Percentiles rank a stretch among this genome's conserved stretches.
phyloP scores from a whole-genome alignment of 2,797 vertebrate species.

The Sandelia bainsii region DNA sequence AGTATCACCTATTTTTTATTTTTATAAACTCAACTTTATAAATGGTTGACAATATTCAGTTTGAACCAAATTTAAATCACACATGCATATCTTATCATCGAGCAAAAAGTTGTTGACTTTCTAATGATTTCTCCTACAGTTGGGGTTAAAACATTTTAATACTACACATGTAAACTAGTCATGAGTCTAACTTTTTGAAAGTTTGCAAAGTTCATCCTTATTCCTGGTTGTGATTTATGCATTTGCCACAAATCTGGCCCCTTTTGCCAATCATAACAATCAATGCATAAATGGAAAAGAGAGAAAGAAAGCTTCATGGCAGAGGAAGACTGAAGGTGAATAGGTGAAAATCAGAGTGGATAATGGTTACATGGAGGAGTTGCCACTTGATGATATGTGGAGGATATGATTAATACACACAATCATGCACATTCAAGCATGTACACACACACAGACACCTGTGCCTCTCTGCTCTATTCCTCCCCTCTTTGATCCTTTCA shows the following conservation, averaged over 20 bases:
- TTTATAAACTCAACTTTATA: not conserved
- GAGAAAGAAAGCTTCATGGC: constrained; percentile 6
- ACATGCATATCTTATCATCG: not conserved
- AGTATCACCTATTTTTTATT: not conserved
- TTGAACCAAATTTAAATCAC: not conserved
- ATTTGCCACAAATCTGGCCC: not conserved
- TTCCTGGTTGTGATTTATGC: not conserved
- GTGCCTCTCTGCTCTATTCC: constrained; percentile 33
- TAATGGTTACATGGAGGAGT: constrained; percentile 56
- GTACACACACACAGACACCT: constrained; percentile 38
- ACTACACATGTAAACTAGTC: not conserved
- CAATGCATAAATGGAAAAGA: constrained; percentile 2
- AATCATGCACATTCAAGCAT: constrained; percentile 35
- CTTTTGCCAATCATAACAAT: constrained; percentile 3
- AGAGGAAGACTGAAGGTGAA: constrained; percentile 21
- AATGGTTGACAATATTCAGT: not conserved
- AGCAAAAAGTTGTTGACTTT: not conserved
- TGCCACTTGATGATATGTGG: constrained; percentile 50
- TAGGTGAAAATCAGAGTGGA: constrained; percentile 55
- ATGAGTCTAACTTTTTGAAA: not conserved
- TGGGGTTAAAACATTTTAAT: not conserved
- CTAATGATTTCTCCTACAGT: not conserved
- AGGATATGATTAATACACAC: constrained; percentile 64
- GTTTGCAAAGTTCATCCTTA: not conserved
- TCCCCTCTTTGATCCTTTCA: constrained; percentile 54